Evolutionary conservation across 2,888 invertebrate genomes (phyloP).

Genomic region (Xylocampa areola): DNA sequence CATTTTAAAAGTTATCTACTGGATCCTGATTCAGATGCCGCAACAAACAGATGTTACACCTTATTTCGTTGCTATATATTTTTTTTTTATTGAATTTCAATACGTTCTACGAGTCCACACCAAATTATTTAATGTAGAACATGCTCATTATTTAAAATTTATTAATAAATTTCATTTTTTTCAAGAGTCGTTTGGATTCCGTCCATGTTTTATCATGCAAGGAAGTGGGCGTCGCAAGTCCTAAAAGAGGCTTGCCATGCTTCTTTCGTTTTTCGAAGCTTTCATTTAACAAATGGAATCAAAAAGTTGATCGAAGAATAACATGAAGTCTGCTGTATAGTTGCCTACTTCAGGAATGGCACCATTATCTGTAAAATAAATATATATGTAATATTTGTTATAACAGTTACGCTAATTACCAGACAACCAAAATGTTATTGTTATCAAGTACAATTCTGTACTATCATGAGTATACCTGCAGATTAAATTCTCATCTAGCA

Average conservation of each 20-base stretch:
- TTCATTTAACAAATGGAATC: constrained; percentile 16
- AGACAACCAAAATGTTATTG: too few relatives aligned
- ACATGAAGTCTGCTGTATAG: background rate
- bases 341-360: background rate
- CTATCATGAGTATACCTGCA: too few relatives aligned
- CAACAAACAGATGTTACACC: constrained; percentile 2
- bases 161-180: constrained; percentile 12
- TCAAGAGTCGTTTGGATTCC: background rate
- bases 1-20: background rate
- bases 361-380: constrained; percentile 13
- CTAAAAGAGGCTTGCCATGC: constrained; percentile 9
- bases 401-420: too few relatives aligned
- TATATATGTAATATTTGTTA: background rate
- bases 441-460: too few relatives aligned
- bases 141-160: background rate
- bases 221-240: constrained; percentile 5
- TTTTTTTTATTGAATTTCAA: constrained; percentile 7
- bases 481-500: background rate
- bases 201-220: constrained; percentile 5
- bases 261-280: constrained; percentile 10
- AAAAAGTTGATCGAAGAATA: constrained; percentile 6
- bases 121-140: constrained; percentile 9
- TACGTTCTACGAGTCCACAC: constrained; percentile 13
- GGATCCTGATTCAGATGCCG: background rate
- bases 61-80: constrained; percentile 4